A percentile compares a stretch with the other conserved stretches of the same genome.
Evolutionary conservation across 1,140 invertebrate genomes (phyloP).

Genomic region (Cotesia typhae): DNA sequence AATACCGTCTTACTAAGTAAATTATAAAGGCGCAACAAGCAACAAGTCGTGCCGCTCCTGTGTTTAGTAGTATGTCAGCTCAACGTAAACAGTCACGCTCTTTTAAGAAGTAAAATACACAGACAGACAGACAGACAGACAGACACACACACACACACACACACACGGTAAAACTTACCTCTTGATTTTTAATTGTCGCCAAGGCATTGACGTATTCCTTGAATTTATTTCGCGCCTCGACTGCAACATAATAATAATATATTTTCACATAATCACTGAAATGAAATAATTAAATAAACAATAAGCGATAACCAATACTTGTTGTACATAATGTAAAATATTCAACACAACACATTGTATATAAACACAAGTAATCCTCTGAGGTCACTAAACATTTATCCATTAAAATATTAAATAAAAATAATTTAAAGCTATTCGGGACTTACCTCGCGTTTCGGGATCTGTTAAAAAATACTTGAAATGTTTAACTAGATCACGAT

Average conservation of each 20-base stretch:
- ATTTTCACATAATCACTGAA: constrained; percentile 1
- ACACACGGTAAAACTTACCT: constrained; percentile 53
- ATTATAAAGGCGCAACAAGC: constrained; percentile 58
- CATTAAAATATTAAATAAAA: not conserved
- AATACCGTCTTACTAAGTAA: not conserved
- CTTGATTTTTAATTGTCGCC: constrained; percentile 82
- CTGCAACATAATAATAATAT: constrained; percentile 66
- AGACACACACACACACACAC: too few relatives aligned
- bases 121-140: not conserved
- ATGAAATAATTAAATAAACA: not conserved
- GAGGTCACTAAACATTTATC: constrained; percentile 25
- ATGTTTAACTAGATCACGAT: constrained; percentile 87
- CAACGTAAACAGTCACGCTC: not conserved
- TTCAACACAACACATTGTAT: not conserved
- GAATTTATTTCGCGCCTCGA: constrained; percentile 84
- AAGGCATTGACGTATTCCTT: constrained; percentile 91
- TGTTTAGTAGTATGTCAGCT: not conserved
- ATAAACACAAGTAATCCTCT: not conserved
- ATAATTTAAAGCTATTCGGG: not conserved
- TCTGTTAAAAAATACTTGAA: constrained; percentile 87
- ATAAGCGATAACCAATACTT: not conserved
- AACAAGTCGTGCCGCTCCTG: constrained; percentile 59
- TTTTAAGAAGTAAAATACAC: constrained; percentile 7
- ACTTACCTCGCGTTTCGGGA: constrained; percentile 78
- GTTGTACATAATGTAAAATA: not conserved